Evolutionary conservation across 1,140 invertebrate genomes (phyloP).

Genomic region (Drosophila nikananu): DNA sequence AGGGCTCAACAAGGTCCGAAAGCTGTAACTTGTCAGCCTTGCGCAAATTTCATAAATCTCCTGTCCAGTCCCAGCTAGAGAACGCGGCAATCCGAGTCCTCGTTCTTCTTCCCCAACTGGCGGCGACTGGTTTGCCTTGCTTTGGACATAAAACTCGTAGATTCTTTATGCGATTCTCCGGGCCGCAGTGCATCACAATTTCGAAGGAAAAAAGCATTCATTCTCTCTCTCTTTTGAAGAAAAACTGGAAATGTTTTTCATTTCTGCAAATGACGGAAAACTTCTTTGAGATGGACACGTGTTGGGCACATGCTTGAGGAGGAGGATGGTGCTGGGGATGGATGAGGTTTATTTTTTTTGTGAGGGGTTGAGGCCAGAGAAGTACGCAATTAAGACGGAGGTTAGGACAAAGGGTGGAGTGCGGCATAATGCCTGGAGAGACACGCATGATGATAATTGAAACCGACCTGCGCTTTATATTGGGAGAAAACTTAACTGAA

Average conservation of each 20-base stretch:
- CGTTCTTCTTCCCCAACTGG: slow-evolving; percentile 5
- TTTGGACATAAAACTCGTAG: slow-evolving; percentile 62
- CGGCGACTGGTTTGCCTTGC: slow-evolving; percentile 65
- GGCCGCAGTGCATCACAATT: slow-evolving; percentile 1
- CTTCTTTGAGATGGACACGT: slow-evolving; percentile 50
- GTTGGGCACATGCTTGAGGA: slow-evolving; percentile 46
- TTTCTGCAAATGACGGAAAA: slow-evolving; percentile 67
- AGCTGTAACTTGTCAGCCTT: slow-evolving; percentile 49
- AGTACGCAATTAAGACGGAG: slow-evolving; percentile 38
- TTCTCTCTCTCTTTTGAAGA: slow-evolving; percentile 47
- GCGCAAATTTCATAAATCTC: slow-evolving; percentile 55
- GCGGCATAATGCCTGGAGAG: slow-evolving; percentile 21
- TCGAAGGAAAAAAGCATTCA: slow-evolving; percentile 46
- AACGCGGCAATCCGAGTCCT: slow-evolving; percentile 18
- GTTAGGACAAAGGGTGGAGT: background rate
- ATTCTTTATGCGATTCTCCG: slow-evolving; percentile 28
- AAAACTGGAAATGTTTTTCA: slow-evolving; percentile 65
- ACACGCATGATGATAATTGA: slow-evolving; percentile 47
- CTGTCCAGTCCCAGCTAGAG: background rate
- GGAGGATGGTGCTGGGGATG: background rate
- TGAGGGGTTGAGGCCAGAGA: background rate
- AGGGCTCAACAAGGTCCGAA: slow-evolving; percentile 32
- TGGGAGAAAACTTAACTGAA: slow-evolving; percentile 20
- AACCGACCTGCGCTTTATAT: slow-evolving; percentile 15
- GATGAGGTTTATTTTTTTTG: slow-evolving; percentile 15